Evolutionary conservation across 1,140 invertebrate species (phyloP).

Genomic region (Eubasilissa regina): DNA sequence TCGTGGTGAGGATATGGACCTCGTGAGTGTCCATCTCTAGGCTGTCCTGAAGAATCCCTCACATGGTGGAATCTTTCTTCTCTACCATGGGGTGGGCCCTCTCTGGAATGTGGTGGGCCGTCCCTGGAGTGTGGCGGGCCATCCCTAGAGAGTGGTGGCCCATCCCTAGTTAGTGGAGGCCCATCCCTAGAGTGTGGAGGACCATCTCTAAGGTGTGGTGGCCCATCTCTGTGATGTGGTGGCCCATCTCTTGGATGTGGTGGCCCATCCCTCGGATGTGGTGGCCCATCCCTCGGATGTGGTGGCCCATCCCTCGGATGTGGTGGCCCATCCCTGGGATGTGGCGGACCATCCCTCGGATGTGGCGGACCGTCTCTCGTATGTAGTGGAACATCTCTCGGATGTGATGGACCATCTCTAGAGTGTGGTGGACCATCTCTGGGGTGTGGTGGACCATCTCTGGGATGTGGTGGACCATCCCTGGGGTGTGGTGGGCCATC

Average conservation of each 20-base stretch:
- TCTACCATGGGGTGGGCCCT: conserved; percentile 36
- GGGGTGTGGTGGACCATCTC: conserved; percentile 40
- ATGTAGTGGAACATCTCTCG: background rate
- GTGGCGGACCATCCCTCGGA: conserved; percentile 62
- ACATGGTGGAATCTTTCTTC: conserved; percentile 19
- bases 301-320: conserved; percentile 58
- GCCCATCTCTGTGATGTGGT: conserved; percentile 25
- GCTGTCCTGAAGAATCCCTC: conserved; percentile 21
- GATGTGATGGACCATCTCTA: conserved; percentile 26
- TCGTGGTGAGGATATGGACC: conserved; percentile 33
- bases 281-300: conserved; percentile 41
- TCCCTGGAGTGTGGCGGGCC: conserved; percentile 28
- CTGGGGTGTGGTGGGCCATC: conserved; percentile 63
- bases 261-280: conserved; percentile 36
- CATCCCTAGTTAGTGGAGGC: conserved; percentile 31
- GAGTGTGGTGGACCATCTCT: conserved; percentile 40
- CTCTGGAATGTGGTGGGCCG: conserved; percentile 42
- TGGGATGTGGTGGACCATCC: conserved; percentile 32
- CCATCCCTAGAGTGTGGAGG: conserved; percentile 37
- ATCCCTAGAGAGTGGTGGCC: conserved; percentile 35
- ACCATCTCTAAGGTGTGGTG: conserved; percentile 39
- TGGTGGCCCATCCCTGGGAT: conserved; percentile 62
- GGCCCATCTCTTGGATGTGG: conserved; percentile 37
- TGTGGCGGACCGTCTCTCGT: conserved; percentile 59
- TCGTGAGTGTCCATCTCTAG: conserved; percentile 38